Conservation (phyloP, 2,113 vertebrate genomes). For the Potamarius usumacintae region DNA sequence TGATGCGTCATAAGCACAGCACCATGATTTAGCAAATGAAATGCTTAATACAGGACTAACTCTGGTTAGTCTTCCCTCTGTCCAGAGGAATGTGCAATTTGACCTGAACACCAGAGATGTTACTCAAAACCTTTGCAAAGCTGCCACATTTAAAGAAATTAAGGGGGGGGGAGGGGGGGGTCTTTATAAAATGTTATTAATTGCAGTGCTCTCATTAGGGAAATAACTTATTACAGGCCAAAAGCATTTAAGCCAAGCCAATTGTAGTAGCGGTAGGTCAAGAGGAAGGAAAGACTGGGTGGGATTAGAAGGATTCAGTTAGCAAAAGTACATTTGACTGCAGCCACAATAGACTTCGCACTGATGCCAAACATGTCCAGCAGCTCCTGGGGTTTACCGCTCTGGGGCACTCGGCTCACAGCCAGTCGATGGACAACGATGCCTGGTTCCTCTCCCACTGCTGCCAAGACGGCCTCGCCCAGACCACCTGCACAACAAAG, state of each 20-base stretch:
- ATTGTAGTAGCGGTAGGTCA: neutral
- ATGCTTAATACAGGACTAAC: neutral
- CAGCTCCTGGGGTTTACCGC: conserved; percentile 79
- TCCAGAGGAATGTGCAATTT: neutral
- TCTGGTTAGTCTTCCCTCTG: neutral
- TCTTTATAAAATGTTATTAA: neutral
- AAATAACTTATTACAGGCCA: conserved; percentile 3
- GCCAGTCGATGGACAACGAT: conserved; percentile 78
- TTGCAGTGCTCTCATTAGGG: neutral
- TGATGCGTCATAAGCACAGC: neutral
- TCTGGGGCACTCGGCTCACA: conserved; percentile 75
- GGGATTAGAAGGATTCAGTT: conserved; percentile 61
- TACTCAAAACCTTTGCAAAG: neutral
- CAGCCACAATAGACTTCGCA: conserved; percentile 73
- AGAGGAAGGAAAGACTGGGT: neutral
- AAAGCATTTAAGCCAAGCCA: conserved; percentile 15
- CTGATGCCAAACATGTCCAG: conserved; percentile 81
- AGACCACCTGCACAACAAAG: conserved; percentile 75
- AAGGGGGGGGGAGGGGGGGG: no score
- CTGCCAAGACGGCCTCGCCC: conserved; percentile 81
- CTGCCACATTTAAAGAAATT: neutral
- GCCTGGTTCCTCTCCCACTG: conserved; percentile 75
- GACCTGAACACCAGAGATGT: neutral
- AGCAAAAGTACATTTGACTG: conserved; percentile 75
- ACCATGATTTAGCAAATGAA: neutral